phyloP scores from a whole-genome alignment of 2,888 invertebrate genomes.

The Bimastos eiseni region DNA sequence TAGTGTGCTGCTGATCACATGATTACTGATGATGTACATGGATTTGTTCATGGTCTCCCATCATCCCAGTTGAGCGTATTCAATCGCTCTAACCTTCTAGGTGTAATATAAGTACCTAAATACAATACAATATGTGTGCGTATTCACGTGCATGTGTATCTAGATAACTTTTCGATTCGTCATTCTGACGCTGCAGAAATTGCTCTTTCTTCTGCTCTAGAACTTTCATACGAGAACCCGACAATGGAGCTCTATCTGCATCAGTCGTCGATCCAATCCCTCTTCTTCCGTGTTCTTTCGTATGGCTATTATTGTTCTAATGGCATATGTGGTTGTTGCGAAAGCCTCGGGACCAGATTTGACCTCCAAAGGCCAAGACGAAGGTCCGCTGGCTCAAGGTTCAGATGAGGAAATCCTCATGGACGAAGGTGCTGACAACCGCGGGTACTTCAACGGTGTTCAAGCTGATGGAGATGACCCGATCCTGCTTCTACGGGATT shows the following conservation, averaged over 20 bases:
- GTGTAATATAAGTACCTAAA: no score
- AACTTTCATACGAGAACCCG: background rate
- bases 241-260: background rate
- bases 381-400: background rate
- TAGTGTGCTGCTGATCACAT: no score
- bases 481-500: background rate
- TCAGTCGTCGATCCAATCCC: background rate
- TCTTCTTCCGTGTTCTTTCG: background rate
- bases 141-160: background rate
- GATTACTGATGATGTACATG: no score
- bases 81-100: no score
- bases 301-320: background rate
- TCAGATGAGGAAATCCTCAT: background rate
- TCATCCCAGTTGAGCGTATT: no score
- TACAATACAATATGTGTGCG: no score
- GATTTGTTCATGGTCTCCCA: no score
- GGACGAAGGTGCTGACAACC: background rate
- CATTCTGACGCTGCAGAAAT: background rate
- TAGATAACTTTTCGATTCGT: background rate
- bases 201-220: background rate
- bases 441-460: background rate
- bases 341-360: background rate
- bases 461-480: background rate
- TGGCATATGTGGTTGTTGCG: background rate
- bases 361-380: constrained; percentile 15